Percentiles rank a stretch among this genome's conserved stretches.
These are phyloP conservation scores for Thaumetopoea pityocampa DNA, from an alignment of 1,140 invertebrate genomes.

Conservation along the genomic window DNA sequence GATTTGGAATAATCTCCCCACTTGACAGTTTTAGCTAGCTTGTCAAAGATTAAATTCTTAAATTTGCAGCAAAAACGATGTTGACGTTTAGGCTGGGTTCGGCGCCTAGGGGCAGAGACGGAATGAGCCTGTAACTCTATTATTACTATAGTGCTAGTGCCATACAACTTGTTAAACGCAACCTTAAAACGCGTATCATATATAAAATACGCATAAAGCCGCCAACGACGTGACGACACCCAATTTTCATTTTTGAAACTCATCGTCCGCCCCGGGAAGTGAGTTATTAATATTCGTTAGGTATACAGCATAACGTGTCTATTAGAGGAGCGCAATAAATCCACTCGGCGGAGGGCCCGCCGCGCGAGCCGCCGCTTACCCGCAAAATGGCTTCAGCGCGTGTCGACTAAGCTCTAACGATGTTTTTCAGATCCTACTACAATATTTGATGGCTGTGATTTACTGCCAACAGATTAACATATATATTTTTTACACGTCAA, in stretches of 20 bases:
- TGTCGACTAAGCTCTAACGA: constrained; percentile 51
- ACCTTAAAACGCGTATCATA: no score
- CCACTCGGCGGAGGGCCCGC: constrained; percentile 24
- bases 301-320: constrained; percentile 53
- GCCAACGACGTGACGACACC: constrained; percentile 33
- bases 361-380: constrained; percentile 44
- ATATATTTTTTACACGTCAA: constrained; percentile 9
- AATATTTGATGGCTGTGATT: constrained; percentile 55
- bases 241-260: constrained; percentile 47
- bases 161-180: no score
- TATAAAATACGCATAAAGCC: constrained; percentile 19
- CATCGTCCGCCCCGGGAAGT: constrained; percentile 39
- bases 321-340: constrained; percentile 54
- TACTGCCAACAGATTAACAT: constrained; percentile 46
- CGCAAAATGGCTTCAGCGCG: constrained; percentile 51
- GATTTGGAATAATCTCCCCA: no score
- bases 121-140: no score
- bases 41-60: no score
- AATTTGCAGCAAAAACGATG: no score
- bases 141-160: no score
- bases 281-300: constrained; percentile 65
- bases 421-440: constrained; percentile 48
- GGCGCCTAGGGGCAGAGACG: no score
- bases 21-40: no score
- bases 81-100: no score